Conservation (phyloP, 2,113 vertebrate genomes). For the Podarcis raffonei region DNA sequence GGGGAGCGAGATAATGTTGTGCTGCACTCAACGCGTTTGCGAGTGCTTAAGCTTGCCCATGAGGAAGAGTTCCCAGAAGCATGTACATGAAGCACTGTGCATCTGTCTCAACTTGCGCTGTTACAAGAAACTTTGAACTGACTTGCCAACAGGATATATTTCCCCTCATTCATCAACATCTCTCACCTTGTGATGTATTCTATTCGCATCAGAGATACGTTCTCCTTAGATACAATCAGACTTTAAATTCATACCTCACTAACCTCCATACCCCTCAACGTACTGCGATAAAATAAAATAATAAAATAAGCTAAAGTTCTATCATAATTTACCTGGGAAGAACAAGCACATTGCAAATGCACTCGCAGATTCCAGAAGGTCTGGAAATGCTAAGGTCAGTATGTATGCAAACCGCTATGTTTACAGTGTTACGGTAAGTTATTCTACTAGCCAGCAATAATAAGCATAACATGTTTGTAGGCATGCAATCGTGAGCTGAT, state of each 20-base stretch:
- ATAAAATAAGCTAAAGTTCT: conserved; percentile 54
- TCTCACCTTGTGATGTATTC: conserved; percentile 11
- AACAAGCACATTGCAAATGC: conserved; percentile 45
- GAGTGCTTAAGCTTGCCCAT: conserved; percentile 73
- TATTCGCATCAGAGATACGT: conserved; percentile 36
- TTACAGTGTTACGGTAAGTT: conserved; percentile 80
- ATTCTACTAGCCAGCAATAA: conserved; percentile 79
- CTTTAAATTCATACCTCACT: background rate
- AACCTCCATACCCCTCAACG: conserved; percentile 32
- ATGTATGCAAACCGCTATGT: conserved; percentile 74
- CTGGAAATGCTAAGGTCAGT: conserved; percentile 68
- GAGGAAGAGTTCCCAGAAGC: conserved; percentile 58
- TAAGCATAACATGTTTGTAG: conserved; percentile 90
- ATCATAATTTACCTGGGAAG: conserved; percentile 13
- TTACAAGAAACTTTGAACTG: background rate
- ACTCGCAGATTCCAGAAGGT: conserved; percentile 69
- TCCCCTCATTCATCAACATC: conserved; percentile 10
- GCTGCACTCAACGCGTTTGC: conserved; percentile 77
- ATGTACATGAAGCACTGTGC: conserved; percentile 43
- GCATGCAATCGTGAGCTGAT: conserved; percentile 85
- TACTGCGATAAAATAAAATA: conserved; percentile 46
- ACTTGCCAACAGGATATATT: conserved; percentile 3
- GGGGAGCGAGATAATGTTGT: conserved; percentile 79
- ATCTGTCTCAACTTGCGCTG: conserved; percentile 40
- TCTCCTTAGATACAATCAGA: conserved; percentile 45